phyloP scores from a whole-genome alignment of 2,888 invertebrate species.

The Drosophila quinaria region DNA sequence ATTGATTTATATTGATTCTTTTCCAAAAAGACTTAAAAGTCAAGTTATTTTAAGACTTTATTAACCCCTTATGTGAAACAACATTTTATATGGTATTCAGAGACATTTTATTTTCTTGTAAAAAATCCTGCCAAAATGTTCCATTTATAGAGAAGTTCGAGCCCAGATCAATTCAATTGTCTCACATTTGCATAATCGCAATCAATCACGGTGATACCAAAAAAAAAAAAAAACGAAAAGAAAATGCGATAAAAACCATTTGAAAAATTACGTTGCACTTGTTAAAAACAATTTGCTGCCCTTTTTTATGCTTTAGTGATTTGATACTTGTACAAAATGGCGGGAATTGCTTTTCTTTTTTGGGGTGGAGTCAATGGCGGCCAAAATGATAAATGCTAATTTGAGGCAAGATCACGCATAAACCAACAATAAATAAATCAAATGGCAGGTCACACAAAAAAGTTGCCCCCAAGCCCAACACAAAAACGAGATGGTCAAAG shows the following conservation, averaged over 20 bases:
- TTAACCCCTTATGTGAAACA: no score
- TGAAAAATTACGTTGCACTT: conserved; percentile 83
- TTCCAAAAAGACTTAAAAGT: no score
- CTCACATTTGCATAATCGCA: conserved; percentile 76
- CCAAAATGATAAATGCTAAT: conserved; percentile 82
- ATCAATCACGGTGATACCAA: conserved; percentile 75
- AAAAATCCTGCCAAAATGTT: not conserved
- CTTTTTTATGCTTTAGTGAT: conserved; percentile 40
- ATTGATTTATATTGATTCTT: no score
- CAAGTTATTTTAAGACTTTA: no score
- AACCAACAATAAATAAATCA: conserved; percentile 83
- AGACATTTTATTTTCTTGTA: no score
- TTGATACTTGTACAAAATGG: conserved; percentile 44
- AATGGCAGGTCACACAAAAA: conserved; percentile 79
- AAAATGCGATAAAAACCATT: conserved; percentile 48
- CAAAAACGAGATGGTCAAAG: conserved; percentile 9
- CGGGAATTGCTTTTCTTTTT: conserved; percentile 18
- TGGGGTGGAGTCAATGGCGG: conserved; percentile 18
- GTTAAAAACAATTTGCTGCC: conserved; percentile 71
- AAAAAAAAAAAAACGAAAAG: not conserved
- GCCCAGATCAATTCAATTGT: not conserved
- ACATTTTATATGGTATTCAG: no score
- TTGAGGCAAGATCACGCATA: conserved; percentile 83
- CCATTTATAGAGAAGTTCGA: not conserved
- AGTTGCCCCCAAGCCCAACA: conserved; percentile 36